Evolutionary conservation across 2,113 vertebrate species (phyloP).

Genomic region (Apaloderma vittatum): DNA sequence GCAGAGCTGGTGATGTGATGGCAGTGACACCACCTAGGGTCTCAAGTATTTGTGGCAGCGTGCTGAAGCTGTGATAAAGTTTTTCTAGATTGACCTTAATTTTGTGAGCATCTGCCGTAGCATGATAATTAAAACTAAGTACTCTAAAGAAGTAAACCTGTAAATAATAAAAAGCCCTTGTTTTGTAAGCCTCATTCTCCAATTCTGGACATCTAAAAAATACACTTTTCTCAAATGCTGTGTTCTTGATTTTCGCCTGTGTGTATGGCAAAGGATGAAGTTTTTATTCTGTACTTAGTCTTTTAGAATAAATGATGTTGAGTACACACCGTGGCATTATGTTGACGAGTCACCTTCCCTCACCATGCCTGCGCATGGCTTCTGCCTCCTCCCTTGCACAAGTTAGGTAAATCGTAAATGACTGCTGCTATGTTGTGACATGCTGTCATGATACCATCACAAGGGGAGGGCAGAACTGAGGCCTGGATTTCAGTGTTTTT

Average conservation of each 20-base stretch:
- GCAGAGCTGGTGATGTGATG: neutral
- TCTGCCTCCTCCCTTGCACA: neutral
- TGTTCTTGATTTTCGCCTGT: neutral
- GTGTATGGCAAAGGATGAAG: neutral
- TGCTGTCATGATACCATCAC: neutral
- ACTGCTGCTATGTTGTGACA: neutral
- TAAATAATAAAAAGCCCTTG: neutral
- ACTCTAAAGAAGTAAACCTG: neutral
- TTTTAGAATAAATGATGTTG: neutral
- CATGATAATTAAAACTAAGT: neutral
- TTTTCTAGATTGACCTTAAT: neutral
- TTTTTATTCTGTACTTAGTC: neutral
- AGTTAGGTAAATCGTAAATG: neutral
- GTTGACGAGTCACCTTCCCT: neutral
- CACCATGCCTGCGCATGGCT: fast-evolving
- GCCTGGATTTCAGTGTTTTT: neutral
- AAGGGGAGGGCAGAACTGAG: neutral
- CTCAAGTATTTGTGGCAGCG: neutral
- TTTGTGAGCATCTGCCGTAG: neutral
- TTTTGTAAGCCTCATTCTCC: neutral
- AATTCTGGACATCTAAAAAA: neutral
- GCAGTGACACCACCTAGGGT: neutral
- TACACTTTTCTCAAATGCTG: neutral
- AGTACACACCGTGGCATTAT: neutral
- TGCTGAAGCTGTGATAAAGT: neutral